Base-by-base conservation (phyloP, 2,797 vertebrate genomes). In the Corythornis leucogaster region DNA sequence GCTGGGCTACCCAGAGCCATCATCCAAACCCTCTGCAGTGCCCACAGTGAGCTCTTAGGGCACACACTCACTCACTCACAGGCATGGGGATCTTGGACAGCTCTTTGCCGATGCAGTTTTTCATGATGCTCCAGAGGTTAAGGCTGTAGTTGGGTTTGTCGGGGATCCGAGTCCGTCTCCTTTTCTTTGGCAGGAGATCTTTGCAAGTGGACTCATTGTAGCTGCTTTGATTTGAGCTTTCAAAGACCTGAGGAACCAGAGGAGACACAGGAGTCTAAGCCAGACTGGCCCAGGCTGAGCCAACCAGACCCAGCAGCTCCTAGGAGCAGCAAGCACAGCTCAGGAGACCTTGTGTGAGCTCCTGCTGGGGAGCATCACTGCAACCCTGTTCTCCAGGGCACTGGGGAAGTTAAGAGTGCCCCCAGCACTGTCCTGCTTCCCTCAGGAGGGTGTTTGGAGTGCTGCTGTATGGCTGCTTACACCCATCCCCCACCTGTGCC, bases 61-160 rank as follows among this genome's bases (percentile, higher is more conserved):
- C 30, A 6, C 3, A 48, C 55, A 18, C 53, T 12, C 9, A 2
- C 12, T 17, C 50, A 85, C 97, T 77, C 91, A 98, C 98, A 0
- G 98, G 98, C 98, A 98, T 98, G 31, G 98, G 98, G 93, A 98
- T 98, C 96, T 98, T 98, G 80, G 98, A 98, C 25, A 98, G 96
- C 80, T 98, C 98, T 80, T 98, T 97, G 91, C 98, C 98, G 0
- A 98, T 98, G 95, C 98, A 98, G 94, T 98, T 98, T 78, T 98
- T 98, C 98, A 98, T 98, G 94, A 98, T 98, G 91, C 98, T 98
- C 98, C 98, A 98, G 89, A 98, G 98, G 85, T 98, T 98, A 97
- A 98, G 97, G 97, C 98, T 98, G 93, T 98, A 98, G 96, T 98
- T 98, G 93, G 98, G 98, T 78, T 98, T 98, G 96, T 98, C 97